Evolutionary conservation across 1,140 invertebrate genomes (phyloP), one percentile per base, ranked within the genome.

Genomic region (Octopus sinensis): DNA sequence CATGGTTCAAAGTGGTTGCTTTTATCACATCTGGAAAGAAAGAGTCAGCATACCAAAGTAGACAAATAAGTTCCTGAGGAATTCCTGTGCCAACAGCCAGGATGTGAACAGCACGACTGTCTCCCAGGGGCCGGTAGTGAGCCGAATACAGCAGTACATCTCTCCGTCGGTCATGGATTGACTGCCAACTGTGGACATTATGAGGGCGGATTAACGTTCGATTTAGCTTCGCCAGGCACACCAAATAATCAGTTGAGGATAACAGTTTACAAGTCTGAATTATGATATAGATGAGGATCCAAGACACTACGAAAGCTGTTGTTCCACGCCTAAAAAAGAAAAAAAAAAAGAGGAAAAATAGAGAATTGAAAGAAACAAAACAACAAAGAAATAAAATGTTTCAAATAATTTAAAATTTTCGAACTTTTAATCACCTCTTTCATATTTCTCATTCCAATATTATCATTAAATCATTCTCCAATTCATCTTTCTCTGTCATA

Each of bases 271-370:
- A 77, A 5, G 76, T 77, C 43, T 77, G 76, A 43, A 77, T 77
- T n/a, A 77, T 77, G 51, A 77, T 77, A 53, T 77, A 77, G 43
- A 77, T 77, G 4, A 77, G 52, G 17, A 77, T 77, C 76, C 76
- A 77, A 43, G 76, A 77, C 5, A 77, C 52, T 7, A 77, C 76
- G 5, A 77, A 52, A 5, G 76, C 76, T 9, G 76, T 77, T 43
- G 76, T 77, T 6, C 76, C 76, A 43, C 76, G 30, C 76, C 76
- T 77, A 51, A 77, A 77, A 53, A 17, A 53, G n/a, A 77, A 52
- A 77, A 77, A 43, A 43, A 77, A 62, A 62, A 62, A 12, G 17
- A 17, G 9, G 17, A 62, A 12, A 17, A 62, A 17, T 12, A 62
- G 1, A 17, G 56, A 17, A 17, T 12, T 62, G 56, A 17, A 62